Evolutionary conservation across 2,797 vertebrate species (phyloP).

Genomic region (Sebastes matsubarae): DNA sequence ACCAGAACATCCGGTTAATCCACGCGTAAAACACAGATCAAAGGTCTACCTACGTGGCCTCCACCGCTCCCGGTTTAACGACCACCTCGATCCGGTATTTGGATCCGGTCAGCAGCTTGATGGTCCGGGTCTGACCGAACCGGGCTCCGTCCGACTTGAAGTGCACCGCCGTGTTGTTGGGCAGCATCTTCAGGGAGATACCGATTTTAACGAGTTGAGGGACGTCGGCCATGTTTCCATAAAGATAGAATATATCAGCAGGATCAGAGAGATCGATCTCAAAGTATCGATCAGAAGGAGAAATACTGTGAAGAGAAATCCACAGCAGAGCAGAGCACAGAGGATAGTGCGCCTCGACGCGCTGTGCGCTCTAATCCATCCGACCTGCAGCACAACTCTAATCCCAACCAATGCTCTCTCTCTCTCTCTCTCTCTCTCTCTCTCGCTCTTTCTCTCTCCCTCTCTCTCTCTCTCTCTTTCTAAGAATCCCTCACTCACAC

Average conservation of each 20-base stretch:
- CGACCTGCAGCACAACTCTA: constrained; percentile 38
- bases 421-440: not conserved
- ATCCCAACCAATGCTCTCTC: constrained; percentile 52
- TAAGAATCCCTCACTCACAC: not conserved
- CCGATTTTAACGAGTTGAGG: constrained; percentile 90
- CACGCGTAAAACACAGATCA: not conserved
- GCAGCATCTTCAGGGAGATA: constrained; percentile 92
- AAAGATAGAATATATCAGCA: not conserved
- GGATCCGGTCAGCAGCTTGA: constrained; percentile 95
- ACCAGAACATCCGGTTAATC: not conserved
- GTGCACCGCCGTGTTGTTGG: constrained; percentile 91
- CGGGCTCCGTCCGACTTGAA: constrained; percentile 95
- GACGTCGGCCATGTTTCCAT: constrained; percentile 87
- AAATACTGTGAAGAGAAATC: not conserved
- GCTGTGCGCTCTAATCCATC: constrained; percentile 49
- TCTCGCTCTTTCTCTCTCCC: not conserved
- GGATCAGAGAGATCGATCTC: not conserved
- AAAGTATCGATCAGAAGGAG: not conserved
- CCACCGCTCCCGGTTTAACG: constrained; percentile 90
- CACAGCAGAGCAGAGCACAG: constrained; percentile 1
- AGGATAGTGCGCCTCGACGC: constrained; percentile 7
- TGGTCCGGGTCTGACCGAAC: constrained; percentile 95
- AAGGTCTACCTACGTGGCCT: constrained; percentile 88
- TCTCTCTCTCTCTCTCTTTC: not conserved
- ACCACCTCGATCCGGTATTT: constrained; percentile 94